These are phyloP conservation scores for Aphodius granarius DNA, from an alignment of 2,888 invertebrate species.

Conservation along the genomic window DNA sequence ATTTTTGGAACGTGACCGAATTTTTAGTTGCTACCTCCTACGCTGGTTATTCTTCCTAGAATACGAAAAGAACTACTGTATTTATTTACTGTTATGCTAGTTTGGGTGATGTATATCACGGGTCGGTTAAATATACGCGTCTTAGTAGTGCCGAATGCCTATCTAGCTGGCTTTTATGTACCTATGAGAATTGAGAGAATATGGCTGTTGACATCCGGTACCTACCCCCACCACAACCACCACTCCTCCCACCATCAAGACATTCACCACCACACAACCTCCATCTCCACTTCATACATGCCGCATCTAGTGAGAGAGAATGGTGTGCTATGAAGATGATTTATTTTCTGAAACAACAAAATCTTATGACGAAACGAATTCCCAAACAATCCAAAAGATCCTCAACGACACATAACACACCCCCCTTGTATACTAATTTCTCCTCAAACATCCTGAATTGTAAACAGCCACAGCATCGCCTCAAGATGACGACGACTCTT, in stretches of 20 bases:
- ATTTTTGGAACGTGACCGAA: conserved; percentile 13
- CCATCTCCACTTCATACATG: conserved; percentile 36
- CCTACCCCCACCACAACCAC: conserved; percentile 11
- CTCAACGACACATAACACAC: not conserved
- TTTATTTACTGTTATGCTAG: conserved; percentile 27
- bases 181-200: conserved; percentile 28
- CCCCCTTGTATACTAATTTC: not conserved
- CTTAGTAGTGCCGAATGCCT: conserved; percentile 47
- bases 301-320: conserved; percentile 33
- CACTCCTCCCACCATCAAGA: conserved; percentile 6
- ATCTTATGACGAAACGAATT: conserved; percentile 19
- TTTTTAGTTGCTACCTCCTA: conserved; percentile 2
- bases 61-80: not conserved
- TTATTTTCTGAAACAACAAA: conserved; percentile 39
- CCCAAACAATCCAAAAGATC: conserved; percentile 35
- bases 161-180: conserved; percentile 47
- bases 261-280: conserved; percentile 28
- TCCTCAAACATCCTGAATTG: conserved; percentile 9
- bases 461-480: conserved; percentile 55
- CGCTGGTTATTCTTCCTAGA: not conserved
- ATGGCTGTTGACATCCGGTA: conserved; percentile 49
- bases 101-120: conserved; percentile 34
- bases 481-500: conserved; percentile 59
- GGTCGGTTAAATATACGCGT: conserved; percentile 19
- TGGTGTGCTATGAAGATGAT: conserved; percentile 40